Percentiles rank a stretch among this genome's conserved stretches.
Evolutionary conservation across 2,888 invertebrate genomes (phyloP).

Genomic region (Cylindroiulus punctatus): DNA sequence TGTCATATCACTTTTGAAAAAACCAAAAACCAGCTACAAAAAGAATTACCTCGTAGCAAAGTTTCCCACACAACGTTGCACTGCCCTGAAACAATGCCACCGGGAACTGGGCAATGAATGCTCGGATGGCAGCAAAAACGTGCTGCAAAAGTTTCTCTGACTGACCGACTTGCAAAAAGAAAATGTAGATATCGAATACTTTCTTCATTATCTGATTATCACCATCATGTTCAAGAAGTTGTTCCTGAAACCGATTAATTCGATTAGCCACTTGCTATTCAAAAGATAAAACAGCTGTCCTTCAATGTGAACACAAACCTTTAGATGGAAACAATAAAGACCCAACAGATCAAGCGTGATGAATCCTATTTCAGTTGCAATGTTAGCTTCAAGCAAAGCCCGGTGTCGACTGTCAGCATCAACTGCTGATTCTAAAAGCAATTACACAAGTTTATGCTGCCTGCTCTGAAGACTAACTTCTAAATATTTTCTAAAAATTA

Average conservation of each 20-base stretch:
- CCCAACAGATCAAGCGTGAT: slow-evolving; percentile 87
- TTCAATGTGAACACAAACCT: slow-evolving; percentile 64
- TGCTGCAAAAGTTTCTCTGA: slow-evolving; percentile 91
- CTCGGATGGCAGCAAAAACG: slow-evolving; percentile 88
- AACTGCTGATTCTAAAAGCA: not conserved
- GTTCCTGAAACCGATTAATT: slow-evolving; percentile 62
- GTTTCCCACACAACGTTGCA: slow-evolving; percentile 80
- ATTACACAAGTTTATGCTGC: not conserved
- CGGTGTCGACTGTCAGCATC: slow-evolving; percentile 67
- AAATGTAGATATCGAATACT: slow-evolving; percentile 84
- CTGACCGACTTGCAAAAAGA: slow-evolving; percentile 87
- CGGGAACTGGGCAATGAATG: slow-evolving; percentile 91
- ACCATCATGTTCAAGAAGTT: slow-evolving; percentile 71
- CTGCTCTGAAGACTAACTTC: not conserved
- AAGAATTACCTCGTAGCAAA: slow-evolving; percentile 77
- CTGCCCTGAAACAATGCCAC: slow-evolving; percentile 84
- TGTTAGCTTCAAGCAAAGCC: slow-evolving; percentile 79
- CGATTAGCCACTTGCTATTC: too few relatives aligned
- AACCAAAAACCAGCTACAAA: not conserved
- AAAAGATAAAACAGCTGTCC: too few relatives aligned
- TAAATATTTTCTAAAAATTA: slow-evolving; percentile 60
- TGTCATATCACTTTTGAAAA: not conserved
- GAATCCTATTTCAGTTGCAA: slow-evolving; percentile 90
- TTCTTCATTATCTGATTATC: slow-evolving; percentile 82
- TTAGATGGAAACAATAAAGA: slow-evolving; percentile 82